Evolutionary conservation across 2,797 vertebrate genomes (phyloP).

Genomic region (Poeciliopsis paucimaculata): DNA sequence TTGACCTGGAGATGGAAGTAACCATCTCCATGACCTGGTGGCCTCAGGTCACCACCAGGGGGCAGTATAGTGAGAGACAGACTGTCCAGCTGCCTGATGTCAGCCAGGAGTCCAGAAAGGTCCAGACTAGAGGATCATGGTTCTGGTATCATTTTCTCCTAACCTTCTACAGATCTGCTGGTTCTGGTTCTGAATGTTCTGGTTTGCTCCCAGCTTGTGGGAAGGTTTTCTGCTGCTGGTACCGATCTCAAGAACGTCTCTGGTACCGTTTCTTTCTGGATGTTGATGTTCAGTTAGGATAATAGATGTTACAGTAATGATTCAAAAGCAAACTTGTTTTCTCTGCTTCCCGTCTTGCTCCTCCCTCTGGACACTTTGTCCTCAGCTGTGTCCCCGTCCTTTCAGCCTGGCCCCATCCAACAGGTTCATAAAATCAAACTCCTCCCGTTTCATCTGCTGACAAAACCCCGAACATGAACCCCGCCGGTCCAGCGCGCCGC

Average conservation of each 20-base stretch:
- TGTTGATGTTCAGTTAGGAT: not conserved
- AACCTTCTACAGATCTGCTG: not conserved
- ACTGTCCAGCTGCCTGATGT: not conserved
- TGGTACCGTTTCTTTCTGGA: not conserved
- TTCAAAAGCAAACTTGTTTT: conserved; percentile 20
- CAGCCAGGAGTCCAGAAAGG: not conserved
- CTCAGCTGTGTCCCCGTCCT: conserved; percentile 62
- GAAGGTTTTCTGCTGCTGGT: not conserved
- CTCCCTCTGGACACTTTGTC: conserved; percentile 56
- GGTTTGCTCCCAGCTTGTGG: not conserved
- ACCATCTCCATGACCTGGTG: too few relatives aligned
- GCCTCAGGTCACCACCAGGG: not conserved
- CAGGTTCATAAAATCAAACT: conserved; percentile 58
- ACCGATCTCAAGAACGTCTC: not conserved
- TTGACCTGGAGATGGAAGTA: not conserved
- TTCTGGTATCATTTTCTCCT: not conserved
- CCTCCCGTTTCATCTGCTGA: conserved; percentile 39
- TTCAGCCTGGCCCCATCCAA: conserved; percentile 44
- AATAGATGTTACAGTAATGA: not conserved
- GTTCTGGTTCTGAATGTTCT: not conserved
- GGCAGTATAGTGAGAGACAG: not conserved
- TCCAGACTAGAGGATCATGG: not conserved
- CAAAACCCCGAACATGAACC: conserved; percentile 68
- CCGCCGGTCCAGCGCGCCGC: conserved; percentile 28
- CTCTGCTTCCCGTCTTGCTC: conserved; percentile 49